These are phyloP conservation scores for Margarornis squamiger DNA, from an alignment of 2,797 vertebrate species.

Conservation along the genomic window DNA sequence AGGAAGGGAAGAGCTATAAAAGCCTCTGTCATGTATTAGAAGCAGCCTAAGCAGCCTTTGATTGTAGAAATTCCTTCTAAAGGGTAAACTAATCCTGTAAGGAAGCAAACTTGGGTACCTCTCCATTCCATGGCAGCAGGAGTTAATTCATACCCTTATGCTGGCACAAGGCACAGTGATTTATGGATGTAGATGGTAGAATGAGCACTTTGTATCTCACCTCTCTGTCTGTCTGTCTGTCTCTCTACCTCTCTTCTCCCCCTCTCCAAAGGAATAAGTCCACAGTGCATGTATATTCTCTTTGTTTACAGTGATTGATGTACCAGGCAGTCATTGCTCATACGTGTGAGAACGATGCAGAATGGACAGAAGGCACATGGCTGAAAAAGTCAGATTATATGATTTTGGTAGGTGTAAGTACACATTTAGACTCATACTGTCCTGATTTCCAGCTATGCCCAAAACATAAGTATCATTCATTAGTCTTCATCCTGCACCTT, in stretches of 20 bases:
- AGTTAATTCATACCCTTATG: not conserved
- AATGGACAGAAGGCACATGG: not conserved
- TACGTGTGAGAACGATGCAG: not conserved
- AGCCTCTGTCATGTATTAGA: rapidly evolving
- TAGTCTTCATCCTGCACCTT: slow-evolving; percentile 13
- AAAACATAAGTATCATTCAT: not conserved
- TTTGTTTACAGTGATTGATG: not conserved
- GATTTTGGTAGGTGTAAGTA: not conserved
- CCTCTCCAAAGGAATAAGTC: not conserved
- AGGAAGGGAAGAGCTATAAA: not conserved
- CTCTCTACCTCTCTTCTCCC: rapidly evolving
- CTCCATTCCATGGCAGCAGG: not conserved
- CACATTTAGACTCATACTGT: not conserved
- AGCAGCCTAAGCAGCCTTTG: not conserved
- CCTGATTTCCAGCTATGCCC: not conserved
- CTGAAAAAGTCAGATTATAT: not conserved
- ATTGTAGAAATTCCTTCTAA: not conserved
- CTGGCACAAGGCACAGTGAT: not conserved
- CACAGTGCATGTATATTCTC: not conserved
- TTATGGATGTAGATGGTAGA: not conserved
- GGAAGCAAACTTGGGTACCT: not conserved
- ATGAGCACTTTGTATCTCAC: not conserved
- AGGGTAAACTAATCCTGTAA: not conserved
- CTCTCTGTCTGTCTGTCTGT: not conserved
- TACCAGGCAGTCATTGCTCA: not conserved